Conservation (phyloP, 2,797 vertebrate genomes). For the Eupleurogrammus muticus region DNA sequence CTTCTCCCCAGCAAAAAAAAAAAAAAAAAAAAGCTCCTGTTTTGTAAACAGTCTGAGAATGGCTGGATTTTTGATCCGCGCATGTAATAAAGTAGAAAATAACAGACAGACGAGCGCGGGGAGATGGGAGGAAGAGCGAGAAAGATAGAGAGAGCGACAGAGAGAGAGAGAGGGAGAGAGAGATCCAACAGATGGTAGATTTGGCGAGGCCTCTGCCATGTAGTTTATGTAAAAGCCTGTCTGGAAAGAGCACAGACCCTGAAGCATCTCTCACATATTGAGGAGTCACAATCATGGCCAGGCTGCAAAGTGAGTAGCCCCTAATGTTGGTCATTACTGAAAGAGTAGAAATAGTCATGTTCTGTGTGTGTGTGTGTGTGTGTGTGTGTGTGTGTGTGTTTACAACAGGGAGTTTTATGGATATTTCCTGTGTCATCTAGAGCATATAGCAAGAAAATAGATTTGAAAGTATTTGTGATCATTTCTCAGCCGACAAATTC, state of each 20-base stretch:
- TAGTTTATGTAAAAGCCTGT: constrained; percentile 80
- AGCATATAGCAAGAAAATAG: background rate
- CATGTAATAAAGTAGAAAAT: constrained; percentile 65
- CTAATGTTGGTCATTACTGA: constrained; percentile 61
- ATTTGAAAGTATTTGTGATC: background rate
- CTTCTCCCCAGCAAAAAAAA: constrained; percentile 63
- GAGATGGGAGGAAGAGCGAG: constrained; percentile 28
- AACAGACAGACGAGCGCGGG: constrained; percentile 54
- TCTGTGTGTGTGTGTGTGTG: constrained; percentile 22
- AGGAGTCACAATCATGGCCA: constrained; percentile 71
- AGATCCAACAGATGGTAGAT: constrained; percentile 82
- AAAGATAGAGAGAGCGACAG: constrained; percentile 45
- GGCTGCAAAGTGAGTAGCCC: constrained; percentile 66
- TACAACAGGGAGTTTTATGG: constrained; percentile 10
- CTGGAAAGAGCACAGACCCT: constrained; percentile 78
- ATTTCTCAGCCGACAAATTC: background rate
- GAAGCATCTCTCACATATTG: constrained; percentile 77
- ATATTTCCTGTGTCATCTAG: constrained; percentile 6
- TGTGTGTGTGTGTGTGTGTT: no score
- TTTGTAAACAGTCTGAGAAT: constrained; percentile 71
- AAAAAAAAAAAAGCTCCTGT: constrained; percentile 66
- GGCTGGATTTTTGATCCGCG: constrained; percentile 61
- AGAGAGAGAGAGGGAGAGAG: constrained; percentile 54
- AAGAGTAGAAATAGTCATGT: constrained; percentile 11
- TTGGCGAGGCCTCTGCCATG: constrained; percentile 78